Evolutionary conservation across 2,888 invertebrate species (phyloP).

Genomic region (Nymphalis urticae): DNA sequence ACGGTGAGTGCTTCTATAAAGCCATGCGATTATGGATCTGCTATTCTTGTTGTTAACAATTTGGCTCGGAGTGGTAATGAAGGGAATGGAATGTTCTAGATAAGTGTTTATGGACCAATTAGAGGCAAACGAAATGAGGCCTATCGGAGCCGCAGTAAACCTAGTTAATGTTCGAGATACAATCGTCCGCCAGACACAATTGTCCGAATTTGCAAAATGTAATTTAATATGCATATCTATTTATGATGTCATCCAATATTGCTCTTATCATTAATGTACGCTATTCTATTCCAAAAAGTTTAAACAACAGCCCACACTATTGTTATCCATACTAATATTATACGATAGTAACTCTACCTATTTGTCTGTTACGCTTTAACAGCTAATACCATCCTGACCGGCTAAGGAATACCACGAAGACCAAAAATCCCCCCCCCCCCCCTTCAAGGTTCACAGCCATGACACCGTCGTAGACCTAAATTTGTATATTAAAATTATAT

Average conservation of each 20-base stretch:
- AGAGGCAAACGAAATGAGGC: constrained; percentile 65
- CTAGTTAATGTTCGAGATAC: constrained; percentile 61
- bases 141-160: constrained; percentile 58
- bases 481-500: no score
- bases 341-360: no score
- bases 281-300: background rate
- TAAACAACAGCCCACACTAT: background rate
- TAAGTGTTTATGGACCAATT: constrained; percentile 73
- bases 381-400: no score
- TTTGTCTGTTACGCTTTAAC: no score
- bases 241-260: constrained; percentile 4
- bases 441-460: no score
- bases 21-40: constrained; percentile 52
- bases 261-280: constrained; percentile 4
- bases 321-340: no score
- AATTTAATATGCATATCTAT: constrained; percentile 11
- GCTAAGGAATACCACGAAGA: no score
- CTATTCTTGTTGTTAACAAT: constrained; percentile 56
- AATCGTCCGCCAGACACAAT: constrained; percentile 45
- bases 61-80: constrained; percentile 57
- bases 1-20: constrained; percentile 17
- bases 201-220: constrained; percentile 26
- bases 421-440: no score
- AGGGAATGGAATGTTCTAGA: constrained; percentile 62
- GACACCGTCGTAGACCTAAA: no score